Base-by-base conservation (phyloP, 1,140 invertebrate species). In the Stegodyphus mimosarum region DNA sequence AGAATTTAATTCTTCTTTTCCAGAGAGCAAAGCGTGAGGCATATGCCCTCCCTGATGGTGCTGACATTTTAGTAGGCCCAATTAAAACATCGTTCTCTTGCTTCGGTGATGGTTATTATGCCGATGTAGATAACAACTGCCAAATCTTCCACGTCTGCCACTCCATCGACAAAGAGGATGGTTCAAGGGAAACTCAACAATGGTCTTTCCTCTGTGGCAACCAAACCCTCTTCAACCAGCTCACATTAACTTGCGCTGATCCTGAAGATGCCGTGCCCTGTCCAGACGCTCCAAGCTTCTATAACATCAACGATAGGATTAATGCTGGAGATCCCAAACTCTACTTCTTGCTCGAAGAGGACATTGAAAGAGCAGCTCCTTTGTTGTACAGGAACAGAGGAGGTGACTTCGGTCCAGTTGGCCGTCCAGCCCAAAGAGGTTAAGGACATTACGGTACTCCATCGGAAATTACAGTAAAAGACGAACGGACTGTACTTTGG, bases 131-230 rank as follows among this genome's bases (percentile, higher is more conserved):
- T 72, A 90, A 90, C 87, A 87, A 90, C 72, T 90, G 90, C 86
- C 83, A 89, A 67, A 87, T 90, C 64, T 90, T 91, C 89, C 90
- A 90, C 83, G 89, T 90, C 11, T 90, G 90, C 88, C 76, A 89
- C 11, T 95, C 95, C 0, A 92, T 94, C 0, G 92, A 92, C 67
- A 93, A 92, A 33, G 90, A 92, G 0, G 93, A 94, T 85, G 93
- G 94, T 5, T 53, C 50, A 60, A 15, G 11, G 11, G 48, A 75
- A 3, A 79, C 63, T 17, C 79, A 75, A 11, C 88, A 89, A 55
- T 97, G 94, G 94, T 96, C 95, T 88, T 97, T 96, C 90, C 95
- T 96, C 79, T 97, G 96, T 83, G 95, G 95, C 0, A 93, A 93
- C 73, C 94, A 96, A 88, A 96, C 96, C 1, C 92, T 96, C 64